Evolutionary conservation across 2,888 invertebrate species (phyloP).

Genomic region (Heliconius aoede): DNA sequence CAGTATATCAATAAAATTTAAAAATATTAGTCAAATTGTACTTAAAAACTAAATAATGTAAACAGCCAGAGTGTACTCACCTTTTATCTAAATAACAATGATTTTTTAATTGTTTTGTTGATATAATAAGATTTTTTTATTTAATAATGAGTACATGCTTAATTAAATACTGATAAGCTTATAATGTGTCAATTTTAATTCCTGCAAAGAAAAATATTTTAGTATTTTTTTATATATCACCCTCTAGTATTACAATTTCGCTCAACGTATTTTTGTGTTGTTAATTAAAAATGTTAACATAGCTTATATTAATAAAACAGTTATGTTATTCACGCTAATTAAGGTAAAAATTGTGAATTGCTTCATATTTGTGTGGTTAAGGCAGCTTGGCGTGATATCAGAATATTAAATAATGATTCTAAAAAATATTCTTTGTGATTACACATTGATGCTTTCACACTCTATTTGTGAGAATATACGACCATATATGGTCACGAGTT

Average conservation of each 20-base stretch:
- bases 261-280: slow-evolving; percentile 16
- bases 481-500: slow-evolving; percentile 39
- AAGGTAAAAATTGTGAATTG: slow-evolving; percentile 18
- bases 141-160: not conserved
- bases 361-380: slow-evolving; percentile 28
- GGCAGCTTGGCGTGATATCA: slow-evolving; percentile 33
- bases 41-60: not conserved
- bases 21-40: not conserved
- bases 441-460: slow-evolving; percentile 45
- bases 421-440: slow-evolving; percentile 41
- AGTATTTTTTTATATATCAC: slow-evolving; percentile 5
- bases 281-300: slow-evolving; percentile 13
- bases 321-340: slow-evolving; percentile 12
- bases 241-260: slow-evolving; percentile 17
- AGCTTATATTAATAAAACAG: not conserved
- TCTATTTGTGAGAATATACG: slow-evolving; percentile 35
- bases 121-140: not conserved
- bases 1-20: no score
- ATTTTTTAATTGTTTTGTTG: not conserved
- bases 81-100: not conserved
- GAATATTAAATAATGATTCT: slow-evolving; percentile 23
- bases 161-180: not conserved
- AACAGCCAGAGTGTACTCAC: not conserved
- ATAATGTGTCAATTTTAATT: slow-evolving; percentile 10
- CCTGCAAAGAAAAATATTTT: slow-evolving; percentile 8